A percentile compares a stretch with the other conserved stretches of the same genome.
phyloP scores from a whole-genome alignment of 2,888 invertebrate species.

The Chouioia cunea region DNA sequence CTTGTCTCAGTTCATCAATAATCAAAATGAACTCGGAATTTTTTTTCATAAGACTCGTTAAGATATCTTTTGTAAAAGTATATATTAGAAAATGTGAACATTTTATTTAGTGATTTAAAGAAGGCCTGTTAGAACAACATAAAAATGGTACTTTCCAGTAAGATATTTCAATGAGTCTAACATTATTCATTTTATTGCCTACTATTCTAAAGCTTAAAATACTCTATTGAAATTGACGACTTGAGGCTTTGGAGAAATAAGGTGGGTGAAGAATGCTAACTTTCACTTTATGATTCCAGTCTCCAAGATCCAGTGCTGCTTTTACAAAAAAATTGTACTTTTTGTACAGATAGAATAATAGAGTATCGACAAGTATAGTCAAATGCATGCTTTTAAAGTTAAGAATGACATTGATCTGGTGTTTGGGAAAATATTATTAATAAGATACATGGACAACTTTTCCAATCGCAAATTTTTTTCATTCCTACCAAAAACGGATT shows the following conservation, averaged over 20 bases:
- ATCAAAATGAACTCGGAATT: slow-evolving; percentile 16
- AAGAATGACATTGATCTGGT: slow-evolving; percentile 39
- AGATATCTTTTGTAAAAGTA: slow-evolving; percentile 40
- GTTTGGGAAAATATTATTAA: slow-evolving; percentile 39
- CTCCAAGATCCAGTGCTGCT: slow-evolving; percentile 38
- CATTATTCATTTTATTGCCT: slow-evolving; percentile 44
- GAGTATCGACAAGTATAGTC: slow-evolving; percentile 44
- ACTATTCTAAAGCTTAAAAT: slow-evolving; percentile 48
- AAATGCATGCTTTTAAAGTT: slow-evolving; percentile 46
- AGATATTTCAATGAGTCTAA: slow-evolving; percentile 37
- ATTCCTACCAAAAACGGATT: too few relatives aligned
- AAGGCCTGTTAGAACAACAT: not conserved
- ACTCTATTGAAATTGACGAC: slow-evolving; percentile 46
- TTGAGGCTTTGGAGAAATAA: slow-evolving; percentile 57
- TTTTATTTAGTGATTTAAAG: not conserved
- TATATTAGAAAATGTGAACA: not conserved
- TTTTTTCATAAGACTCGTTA: slow-evolving; percentile 29
- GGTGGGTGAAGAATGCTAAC: slow-evolving; percentile 64
- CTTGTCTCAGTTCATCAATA: slow-evolving; percentile 34
- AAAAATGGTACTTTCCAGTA: slow-evolving; percentile 15
- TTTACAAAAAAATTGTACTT: slow-evolving; percentile 25
- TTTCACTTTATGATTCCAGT: slow-evolving; percentile 57
- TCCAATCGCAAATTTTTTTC: slow-evolving; percentile 28
- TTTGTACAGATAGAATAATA: slow-evolving; percentile 40
- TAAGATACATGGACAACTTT: slow-evolving; percentile 30